Evolutionary conservation across 2,888 invertebrate species (phyloP).

Genomic region (Hydraecia micacea): DNA sequence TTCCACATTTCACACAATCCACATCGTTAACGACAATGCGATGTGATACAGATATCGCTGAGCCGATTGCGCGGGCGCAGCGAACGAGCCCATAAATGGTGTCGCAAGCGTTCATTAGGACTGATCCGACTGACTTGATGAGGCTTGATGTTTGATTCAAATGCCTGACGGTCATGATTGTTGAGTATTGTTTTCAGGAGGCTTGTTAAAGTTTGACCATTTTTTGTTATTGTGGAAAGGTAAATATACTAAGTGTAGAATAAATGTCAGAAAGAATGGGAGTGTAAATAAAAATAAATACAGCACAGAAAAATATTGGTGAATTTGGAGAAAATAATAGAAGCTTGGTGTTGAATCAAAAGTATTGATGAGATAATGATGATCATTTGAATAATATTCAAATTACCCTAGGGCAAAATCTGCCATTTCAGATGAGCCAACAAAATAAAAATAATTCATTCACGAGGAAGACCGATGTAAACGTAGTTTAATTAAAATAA

Average conservation of each 20-base stretch:
- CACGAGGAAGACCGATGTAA: constrained; percentile 21
- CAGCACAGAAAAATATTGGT: neutral
- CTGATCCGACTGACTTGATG: constrained; percentile 72
- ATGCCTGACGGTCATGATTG: constrained; percentile 47
- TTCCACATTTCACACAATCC: constrained; percentile 63
- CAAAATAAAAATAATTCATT: constrained; percentile 14
- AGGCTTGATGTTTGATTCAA: constrained; percentile 62
- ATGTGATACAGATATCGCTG: constrained; percentile 83
- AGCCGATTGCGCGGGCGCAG: constrained; percentile 79
- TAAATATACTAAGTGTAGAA: neutral
- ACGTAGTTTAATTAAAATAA: constrained; percentile 41
- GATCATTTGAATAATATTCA: neutral
- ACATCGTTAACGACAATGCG: constrained; percentile 82
- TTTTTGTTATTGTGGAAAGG: neutral
- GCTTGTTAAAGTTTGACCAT: constrained; percentile 7
- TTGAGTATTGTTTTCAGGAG: constrained; percentile 43
- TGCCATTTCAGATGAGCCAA: neutral
- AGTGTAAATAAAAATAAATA: neutral
- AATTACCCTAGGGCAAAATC: constrained; percentile 8
- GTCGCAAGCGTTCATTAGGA: constrained; percentile 77
- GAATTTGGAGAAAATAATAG: too few species aligned
- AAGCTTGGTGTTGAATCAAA: neutral
- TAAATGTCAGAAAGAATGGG: too few species aligned
- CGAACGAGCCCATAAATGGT: constrained; percentile 84
- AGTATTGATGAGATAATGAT: neutral